Evolutionary conservation across 2,113 vertebrate genomes (phyloP).

Genomic region (Ophiodon elongatus): DNA sequence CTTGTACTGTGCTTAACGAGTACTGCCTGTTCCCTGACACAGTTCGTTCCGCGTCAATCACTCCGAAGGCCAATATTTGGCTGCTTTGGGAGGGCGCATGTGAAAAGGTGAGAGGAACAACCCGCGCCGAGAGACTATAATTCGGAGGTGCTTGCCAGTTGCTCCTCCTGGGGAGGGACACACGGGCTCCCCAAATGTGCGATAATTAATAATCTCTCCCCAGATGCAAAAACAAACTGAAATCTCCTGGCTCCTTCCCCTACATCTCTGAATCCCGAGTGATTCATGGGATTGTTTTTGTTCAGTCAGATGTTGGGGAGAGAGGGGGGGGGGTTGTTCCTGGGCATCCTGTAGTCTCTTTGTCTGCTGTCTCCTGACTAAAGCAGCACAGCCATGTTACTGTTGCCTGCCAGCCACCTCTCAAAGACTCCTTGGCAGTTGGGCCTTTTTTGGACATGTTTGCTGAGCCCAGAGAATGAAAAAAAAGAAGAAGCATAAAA

Average conservation of each 20-base stretch:
- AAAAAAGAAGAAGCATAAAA: conserved; percentile 8
- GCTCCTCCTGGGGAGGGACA: conserved; percentile 66
- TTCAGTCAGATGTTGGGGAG: conserved; percentile 77
- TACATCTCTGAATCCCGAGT: conserved; percentile 76
- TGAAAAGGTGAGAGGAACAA: conserved; percentile 52
- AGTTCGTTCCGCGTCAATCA: conserved; percentile 53
- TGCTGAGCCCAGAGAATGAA: conserved; percentile 21
- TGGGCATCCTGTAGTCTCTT: conserved; percentile 83
- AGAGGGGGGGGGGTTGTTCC: conserved; percentile 56
- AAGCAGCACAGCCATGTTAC: conserved; percentile 72
- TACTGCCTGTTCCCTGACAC: conserved; percentile 60
- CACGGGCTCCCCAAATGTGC: conserved; percentile 68
- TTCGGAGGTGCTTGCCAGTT: conserved; percentile 66
- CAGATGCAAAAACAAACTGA: conserved; percentile 80
- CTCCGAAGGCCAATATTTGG: conserved; percentile 41
- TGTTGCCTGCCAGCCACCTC: conserved; percentile 69
- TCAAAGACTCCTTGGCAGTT: conserved; percentile 64
- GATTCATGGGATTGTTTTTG: conserved; percentile 84
- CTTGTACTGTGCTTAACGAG: conserved; percentile 55
- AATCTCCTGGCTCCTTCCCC: conserved; percentile 80
- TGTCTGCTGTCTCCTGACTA: conserved; percentile 80
- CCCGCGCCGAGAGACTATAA: conserved; percentile 60
- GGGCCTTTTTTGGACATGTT: conserved; percentile 53
- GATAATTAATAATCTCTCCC: conserved; percentile 83
- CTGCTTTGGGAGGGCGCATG: conserved; percentile 25